phyloP scores from a whole-genome alignment of 2,113 vertebrate genomes.

The Epinephelus fuscoguttatus region DNA sequence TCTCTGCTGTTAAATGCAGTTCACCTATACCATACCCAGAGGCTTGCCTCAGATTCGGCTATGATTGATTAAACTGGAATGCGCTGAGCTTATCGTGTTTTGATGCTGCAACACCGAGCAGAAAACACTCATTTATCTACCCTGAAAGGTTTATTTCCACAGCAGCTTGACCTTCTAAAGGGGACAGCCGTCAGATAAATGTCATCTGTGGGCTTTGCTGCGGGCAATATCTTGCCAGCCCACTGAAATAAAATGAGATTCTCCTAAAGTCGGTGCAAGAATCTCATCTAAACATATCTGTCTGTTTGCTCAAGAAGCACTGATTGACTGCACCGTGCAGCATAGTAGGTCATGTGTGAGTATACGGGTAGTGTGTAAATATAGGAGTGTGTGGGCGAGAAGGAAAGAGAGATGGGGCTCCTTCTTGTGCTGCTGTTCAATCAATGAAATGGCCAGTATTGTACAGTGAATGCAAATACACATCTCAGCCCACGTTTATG shows the following conservation, averaged over 20 bases:
- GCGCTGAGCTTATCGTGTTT: slow-evolving; percentile 26
- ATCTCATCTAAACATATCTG: slow-evolving; percentile 21
- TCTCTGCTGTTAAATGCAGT: not conserved
- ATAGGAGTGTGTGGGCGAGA: slow-evolving; percentile 5
- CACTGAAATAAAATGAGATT: slow-evolving; percentile 28
- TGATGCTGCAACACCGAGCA: slow-evolving; percentile 24
- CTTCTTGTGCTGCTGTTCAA: slow-evolving; percentile 8
- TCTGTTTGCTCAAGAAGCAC: slow-evolving; percentile 28
- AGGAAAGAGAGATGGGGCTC: not conserved
- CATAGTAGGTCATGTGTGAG: slow-evolving; percentile 34
- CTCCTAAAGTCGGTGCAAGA: slow-evolving; percentile 11
- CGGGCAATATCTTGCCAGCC: slow-evolving; percentile 35
- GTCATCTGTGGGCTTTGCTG: slow-evolving; percentile 17
- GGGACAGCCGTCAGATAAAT: slow-evolving; percentile 55
- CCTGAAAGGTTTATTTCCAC: slow-evolving; percentile 48
- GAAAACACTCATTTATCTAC: slow-evolving; percentile 57
- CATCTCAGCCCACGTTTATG: slow-evolving; percentile 1
- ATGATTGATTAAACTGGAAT: slow-evolving; percentile 57
- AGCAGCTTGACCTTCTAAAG: slow-evolving; percentile 61
- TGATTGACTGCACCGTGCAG: slow-evolving; percentile 10
- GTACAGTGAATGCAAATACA: slow-evolving; percentile 38
- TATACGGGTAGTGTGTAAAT: not conserved
- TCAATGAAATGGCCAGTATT: slow-evolving; percentile 17
- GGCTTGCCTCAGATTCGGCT: slow-evolving; percentile 11
- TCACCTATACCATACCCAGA: not conserved